phyloP scores from a whole-genome alignment of 2,797 vertebrate species.

The Halcyon leucocephala region DNA sequence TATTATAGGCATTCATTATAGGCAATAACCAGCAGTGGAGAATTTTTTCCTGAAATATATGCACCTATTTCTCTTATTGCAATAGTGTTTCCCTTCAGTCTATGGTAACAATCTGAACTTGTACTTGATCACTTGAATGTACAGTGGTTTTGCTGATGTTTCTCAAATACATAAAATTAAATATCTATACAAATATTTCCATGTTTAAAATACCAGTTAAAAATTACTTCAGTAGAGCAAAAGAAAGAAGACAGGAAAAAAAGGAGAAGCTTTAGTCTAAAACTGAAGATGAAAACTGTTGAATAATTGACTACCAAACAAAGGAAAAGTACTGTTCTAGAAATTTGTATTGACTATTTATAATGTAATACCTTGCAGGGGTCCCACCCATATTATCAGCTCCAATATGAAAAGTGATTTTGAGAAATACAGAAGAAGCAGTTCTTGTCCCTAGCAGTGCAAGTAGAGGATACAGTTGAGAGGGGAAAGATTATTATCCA shows the following conservation, averaged over 20 bases:
- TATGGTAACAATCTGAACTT: neutral
- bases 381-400: neutral
- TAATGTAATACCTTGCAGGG: neutral
- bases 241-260: neutral
- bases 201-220: neutral
- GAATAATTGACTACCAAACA: neutral
- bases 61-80: neutral
- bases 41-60: neutral
- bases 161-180: neutral
- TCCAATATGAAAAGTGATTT: neutral
- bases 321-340: neutral
- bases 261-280: neutral
- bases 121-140: accelerated
- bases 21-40: neutral
- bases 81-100: neutral
- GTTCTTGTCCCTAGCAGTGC: neutral
- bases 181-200: neutral
- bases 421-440: neutral
- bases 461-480: neutral
- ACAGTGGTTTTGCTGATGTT: neutral
- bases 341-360: neutral
- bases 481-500: neutral
- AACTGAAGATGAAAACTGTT: neutral
- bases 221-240: neutral
- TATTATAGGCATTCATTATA: neutral